These are phyloP conservation scores for Cerceris rybyensis DNA, from an alignment of 2,888 invertebrate genomes.

Conservation along the genomic window DNA sequence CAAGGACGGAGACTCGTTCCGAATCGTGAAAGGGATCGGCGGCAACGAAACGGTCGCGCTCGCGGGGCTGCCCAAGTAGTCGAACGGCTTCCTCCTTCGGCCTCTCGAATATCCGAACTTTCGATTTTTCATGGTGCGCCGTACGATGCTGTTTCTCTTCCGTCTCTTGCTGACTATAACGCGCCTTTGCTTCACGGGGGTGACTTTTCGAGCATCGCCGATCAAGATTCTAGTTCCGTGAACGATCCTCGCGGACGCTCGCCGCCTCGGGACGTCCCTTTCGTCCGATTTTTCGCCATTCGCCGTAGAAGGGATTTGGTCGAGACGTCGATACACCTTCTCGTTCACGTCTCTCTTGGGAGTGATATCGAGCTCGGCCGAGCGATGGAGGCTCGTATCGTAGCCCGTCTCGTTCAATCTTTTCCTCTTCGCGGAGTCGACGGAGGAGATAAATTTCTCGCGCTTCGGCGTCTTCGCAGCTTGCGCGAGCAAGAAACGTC, in stretches of 20 bases:
- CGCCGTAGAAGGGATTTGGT: too few species aligned
- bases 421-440: conserved; percentile 53
- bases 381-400: conserved; percentile 20
- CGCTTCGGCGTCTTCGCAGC: conserved; percentile 63
- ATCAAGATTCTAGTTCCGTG: conserved; percentile 27
- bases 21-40: background rate
- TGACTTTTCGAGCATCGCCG: conserved; percentile 53
- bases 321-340: too few species aligned
- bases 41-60: conserved; percentile 64
- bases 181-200: conserved; percentile 63
- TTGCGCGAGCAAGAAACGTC: conserved; percentile 53
- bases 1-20: background rate
- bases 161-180: conserved; percentile 61
- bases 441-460: conserved; percentile 47
- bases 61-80: conserved; percentile 58
- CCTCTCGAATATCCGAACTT: conserved; percentile 37
- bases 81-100: conserved; percentile 13
- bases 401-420: conserved; percentile 5
- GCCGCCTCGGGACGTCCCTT: too few species aligned
- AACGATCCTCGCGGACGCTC: too few species aligned
- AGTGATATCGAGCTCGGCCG: conserved; percentile 43
- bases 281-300: background rate
- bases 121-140: conserved; percentile 61
- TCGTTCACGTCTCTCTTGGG: conserved; percentile 45
- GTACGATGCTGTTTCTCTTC: conserved; percentile 69